Percentiles rank a stretch among this genome's conserved stretches.
Evolutionary conservation across 2,888 invertebrate species (phyloP).

Genomic region (Drosophila histrio): DNA sequence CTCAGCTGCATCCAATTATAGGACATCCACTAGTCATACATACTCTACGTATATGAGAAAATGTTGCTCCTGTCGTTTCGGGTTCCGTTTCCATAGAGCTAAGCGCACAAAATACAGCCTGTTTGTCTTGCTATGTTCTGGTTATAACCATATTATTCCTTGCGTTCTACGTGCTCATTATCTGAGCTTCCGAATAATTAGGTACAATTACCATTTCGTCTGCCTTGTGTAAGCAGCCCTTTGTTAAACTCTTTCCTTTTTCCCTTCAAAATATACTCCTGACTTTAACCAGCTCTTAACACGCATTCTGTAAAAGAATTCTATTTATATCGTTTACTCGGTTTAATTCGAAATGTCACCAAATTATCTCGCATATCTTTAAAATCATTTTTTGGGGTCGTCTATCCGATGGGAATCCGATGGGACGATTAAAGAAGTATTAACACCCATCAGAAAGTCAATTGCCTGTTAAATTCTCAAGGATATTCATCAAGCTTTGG

Average conservation of each 20-base stretch:
- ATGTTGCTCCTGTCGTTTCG: slow-evolving; percentile 36
- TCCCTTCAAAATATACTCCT: slow-evolving; percentile 33
- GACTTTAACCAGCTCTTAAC: neutral
- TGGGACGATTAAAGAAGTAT: slow-evolving; percentile 48
- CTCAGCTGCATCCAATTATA: neutral
- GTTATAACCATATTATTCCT: slow-evolving; percentile 24
- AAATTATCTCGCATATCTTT: slow-evolving; percentile 41
- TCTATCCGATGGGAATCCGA: slow-evolving; percentile 5
- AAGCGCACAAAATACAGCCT: neutral
- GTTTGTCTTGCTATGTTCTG: slow-evolving; percentile 9
- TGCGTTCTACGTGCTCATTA: slow-evolving; percentile 75
- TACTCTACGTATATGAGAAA: slow-evolving; percentile 20
- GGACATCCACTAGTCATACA: neutral
- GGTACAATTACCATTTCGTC: slow-evolving; percentile 69
- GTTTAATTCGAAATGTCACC: slow-evolving; percentile 24
- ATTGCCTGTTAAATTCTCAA: slow-evolving; percentile 65
- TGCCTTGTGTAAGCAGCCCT: slow-evolving; percentile 17
- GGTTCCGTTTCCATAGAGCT: slow-evolving; percentile 22
- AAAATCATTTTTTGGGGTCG: slow-evolving; percentile 19
- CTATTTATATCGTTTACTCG: neutral
- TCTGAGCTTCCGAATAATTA: slow-evolving; percentile 73
- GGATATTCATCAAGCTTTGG: slow-evolving; percentile 40
- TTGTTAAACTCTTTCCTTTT: neutral
- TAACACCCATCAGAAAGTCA: slow-evolving; percentile 67
- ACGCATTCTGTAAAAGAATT: neutral